These are phyloP conservation scores for Petrocephalus zakoni DNA, from an alignment of 2,113 vertebrate species.

Conservation along the genomic window DNA sequence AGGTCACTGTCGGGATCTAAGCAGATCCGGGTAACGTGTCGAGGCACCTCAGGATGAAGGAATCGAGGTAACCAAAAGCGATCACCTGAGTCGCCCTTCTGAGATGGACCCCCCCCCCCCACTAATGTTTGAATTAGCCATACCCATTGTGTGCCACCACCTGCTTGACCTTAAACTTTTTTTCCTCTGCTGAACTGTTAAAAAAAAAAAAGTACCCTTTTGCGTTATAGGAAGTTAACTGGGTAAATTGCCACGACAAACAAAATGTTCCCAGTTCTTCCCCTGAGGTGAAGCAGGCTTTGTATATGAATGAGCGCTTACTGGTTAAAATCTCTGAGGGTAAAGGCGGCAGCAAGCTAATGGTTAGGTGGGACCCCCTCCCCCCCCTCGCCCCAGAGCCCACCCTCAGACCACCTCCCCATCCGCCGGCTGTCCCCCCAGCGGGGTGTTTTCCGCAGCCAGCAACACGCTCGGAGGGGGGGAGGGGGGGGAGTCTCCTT, in stretches of 20 bases:
- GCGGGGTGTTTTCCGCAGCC: neutral
- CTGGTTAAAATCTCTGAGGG: neutral
- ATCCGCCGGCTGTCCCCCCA: neutral
- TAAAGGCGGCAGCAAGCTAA: neutral
- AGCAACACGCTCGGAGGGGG: neutral
- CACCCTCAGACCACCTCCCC: neutral
- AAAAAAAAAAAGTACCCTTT: neutral
- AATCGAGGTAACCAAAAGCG: neutral
- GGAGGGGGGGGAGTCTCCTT: neutral
- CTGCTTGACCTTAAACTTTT: neutral
- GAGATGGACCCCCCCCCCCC: neutral
- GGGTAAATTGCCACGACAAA: neutral
- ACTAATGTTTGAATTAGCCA: neutral
- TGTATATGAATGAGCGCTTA: neutral
- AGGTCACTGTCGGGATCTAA: neutral
- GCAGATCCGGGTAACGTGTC: neutral
- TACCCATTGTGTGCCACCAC: neutral
- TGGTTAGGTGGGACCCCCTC: neutral
- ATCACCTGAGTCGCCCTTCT: neutral
- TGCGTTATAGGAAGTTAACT: neutral
- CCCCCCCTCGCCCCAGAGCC: neutral
- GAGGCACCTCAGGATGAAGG: neutral
- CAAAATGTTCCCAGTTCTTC: neutral
- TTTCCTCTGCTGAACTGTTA: neutral
- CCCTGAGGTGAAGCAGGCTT: neutral